Conservation (phyloP, 2,113 vertebrate genomes). For the Halcyon senegalensis region DNA sequence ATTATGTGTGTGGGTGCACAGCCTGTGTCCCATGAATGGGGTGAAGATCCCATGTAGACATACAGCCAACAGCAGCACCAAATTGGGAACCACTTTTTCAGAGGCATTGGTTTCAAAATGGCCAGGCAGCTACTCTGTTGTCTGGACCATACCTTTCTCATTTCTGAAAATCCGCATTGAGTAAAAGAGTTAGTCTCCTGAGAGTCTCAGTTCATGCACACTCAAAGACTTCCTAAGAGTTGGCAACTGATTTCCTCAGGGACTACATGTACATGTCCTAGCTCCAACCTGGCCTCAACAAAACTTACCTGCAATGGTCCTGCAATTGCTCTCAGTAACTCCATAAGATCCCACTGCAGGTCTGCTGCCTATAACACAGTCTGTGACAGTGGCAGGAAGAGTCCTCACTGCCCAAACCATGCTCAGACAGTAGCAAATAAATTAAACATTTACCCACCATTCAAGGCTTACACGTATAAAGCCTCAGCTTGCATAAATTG, state of each 20-base stretch:
- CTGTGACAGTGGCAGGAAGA: background rate
- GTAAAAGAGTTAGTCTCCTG: background rate
- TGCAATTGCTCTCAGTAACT: background rate
- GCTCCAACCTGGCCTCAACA: background rate
- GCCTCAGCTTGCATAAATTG: background rate
- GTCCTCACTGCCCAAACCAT: background rate
- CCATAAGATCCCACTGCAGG: background rate
- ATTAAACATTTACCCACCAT: background rate
- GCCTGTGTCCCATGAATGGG: background rate
- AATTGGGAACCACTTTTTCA: background rate
- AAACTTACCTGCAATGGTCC: background rate
- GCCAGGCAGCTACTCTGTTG: background rate
- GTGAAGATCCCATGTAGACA: background rate
- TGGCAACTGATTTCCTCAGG: background rate
- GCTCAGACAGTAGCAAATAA: background rate
- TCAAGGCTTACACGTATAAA: background rate
- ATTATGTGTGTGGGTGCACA: fast-evolving
- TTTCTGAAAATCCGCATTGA: background rate
- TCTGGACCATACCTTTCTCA: background rate
- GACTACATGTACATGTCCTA: background rate
- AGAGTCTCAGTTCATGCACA: background rate
- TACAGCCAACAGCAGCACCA: background rate
- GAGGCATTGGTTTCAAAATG: background rate
- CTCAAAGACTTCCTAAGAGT: background rate
- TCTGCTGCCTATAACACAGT: background rate